phyloP scores from a whole-genome alignment of 2,888 invertebrate genomes.

The Tenthredo distinguenda region DNA sequence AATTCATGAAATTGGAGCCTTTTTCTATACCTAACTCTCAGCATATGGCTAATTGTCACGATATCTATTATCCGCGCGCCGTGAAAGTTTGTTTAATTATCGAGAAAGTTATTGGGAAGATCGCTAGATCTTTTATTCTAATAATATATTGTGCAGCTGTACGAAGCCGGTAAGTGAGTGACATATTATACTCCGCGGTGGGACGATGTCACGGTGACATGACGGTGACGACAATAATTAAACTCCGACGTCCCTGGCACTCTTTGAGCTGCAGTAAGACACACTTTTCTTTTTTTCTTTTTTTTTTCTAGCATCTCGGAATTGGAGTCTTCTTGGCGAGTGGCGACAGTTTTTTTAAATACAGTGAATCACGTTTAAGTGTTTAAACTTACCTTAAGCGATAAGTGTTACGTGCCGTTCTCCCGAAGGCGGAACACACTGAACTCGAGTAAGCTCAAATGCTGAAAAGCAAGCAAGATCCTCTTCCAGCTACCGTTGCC shows the following conservation, averaged over 20 bases:
- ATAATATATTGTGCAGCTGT: not conserved
- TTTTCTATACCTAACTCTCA: not conserved
- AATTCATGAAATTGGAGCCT: not conserved
- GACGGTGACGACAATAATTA: slow-evolving; percentile 44
- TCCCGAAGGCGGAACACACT: slow-evolving; percentile 71
- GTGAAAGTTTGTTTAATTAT: not conserved
- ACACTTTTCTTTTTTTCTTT: not conserved
- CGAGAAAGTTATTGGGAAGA: not conserved
- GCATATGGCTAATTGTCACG: not conserved
- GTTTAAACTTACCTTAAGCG: slow-evolving; percentile 59
- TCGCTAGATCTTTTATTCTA: not conserved
- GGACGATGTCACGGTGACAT: slow-evolving; percentile 34
- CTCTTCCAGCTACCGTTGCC: slow-evolving; percentile 58
- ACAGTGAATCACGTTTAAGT: slow-evolving; percentile 40
- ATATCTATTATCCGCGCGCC: not conserved
- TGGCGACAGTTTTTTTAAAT: slow-evolving; percentile 29
- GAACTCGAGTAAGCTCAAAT: slow-evolving; percentile 69
- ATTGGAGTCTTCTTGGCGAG: not conserved
- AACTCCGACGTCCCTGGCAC: slow-evolving; percentile 44
- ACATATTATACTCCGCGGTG: slow-evolving; percentile 14
- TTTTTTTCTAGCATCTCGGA: slow-evolving; percentile 13
- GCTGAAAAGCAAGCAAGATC: slow-evolving; percentile 62
- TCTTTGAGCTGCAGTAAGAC: slow-evolving; percentile 17
- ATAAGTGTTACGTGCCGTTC: slow-evolving; percentile 62
- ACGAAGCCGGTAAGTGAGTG: slow-evolving; percentile 29